phyloP scores from a whole-genome alignment of 2,797 vertebrate genomes.

The Xenops minutus region DNA sequence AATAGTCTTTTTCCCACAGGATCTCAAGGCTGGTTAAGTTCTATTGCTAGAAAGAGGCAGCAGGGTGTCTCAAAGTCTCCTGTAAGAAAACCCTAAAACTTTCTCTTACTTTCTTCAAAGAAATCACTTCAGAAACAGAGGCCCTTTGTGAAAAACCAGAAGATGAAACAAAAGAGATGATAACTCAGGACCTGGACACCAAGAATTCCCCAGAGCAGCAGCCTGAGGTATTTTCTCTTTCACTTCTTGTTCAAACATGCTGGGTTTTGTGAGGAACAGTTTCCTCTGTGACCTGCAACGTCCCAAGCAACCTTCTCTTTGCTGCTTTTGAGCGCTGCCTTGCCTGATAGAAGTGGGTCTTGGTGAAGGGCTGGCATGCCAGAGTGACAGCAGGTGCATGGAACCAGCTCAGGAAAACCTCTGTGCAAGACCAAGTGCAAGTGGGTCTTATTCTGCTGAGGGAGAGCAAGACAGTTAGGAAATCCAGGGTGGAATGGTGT shows the following conservation, averaged over 20 bases:
- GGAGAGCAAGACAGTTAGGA: background rate
- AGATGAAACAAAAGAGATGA: conserved; percentile 82
- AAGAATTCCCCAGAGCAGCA: conserved; percentile 55
- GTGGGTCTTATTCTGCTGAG: background rate
- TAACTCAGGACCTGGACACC: conserved; percentile 66
- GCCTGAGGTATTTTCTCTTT: conserved; percentile 79
- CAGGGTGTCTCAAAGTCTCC: background rate
- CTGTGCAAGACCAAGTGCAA: background rate
- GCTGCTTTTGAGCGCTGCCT: background rate
- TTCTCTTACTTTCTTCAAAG: conserved; percentile 68
- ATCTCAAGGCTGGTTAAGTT: background rate
- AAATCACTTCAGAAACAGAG: conserved; percentile 95
- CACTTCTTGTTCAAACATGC: background rate
- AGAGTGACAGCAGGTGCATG: background rate
- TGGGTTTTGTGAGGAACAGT: background rate
- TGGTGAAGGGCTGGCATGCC: background rate
- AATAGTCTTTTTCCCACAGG: background rate
- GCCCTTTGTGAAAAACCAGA: conserved; percentile 91
- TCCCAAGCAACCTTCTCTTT: background rate
- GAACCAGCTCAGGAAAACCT: background rate
- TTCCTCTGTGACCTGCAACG: background rate
- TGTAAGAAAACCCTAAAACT: background rate
- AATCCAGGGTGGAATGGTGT: background rate
- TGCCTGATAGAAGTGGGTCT: background rate
- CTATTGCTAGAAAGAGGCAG: background rate